phyloP scores from a whole-genome alignment of 1,140 invertebrate species.

The Elymnias hypermnestra region DNA sequence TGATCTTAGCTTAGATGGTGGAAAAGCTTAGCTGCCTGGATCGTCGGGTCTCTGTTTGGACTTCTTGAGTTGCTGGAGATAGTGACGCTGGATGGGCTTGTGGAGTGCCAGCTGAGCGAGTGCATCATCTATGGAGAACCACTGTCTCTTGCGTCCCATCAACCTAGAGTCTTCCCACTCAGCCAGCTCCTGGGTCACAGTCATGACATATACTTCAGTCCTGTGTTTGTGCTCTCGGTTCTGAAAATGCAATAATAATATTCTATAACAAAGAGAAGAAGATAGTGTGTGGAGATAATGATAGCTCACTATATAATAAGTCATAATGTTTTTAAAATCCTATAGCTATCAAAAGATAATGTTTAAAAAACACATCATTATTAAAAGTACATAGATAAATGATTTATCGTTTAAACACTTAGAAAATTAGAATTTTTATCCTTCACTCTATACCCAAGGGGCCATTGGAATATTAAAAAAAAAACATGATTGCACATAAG shows the following conservation, averaged over 20 bases:
- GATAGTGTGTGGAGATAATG: too few relatives aligned
- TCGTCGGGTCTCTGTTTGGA: conserved; percentile 72
- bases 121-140: conserved; percentile 94
- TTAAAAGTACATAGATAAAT: too few relatives aligned
- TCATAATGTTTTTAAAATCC: too few relatives aligned
- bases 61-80: conserved; percentile 82
- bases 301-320: too few relatives aligned
- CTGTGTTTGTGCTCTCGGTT: conserved; percentile 94
- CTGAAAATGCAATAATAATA: conserved; percentile 77
- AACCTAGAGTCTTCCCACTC: conserved; percentile 95
- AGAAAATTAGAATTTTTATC: too few relatives aligned
- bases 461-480: too few relatives aligned
- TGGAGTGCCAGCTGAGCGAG: conserved; percentile 89
- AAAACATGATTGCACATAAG: too few relatives aligned
- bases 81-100: conserved; percentile 93
- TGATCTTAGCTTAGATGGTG: background rate
- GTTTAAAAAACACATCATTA: too few relatives aligned
- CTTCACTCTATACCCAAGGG: too few relatives aligned
- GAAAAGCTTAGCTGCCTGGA: conserved; percentile 43
- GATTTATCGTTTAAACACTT: too few relatives aligned
- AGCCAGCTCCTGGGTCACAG: conserved; percentile 91
- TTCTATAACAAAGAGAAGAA: too few relatives aligned
- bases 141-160: conserved; percentile 92
- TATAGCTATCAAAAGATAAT: too few relatives aligned
- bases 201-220: conserved; percentile 95